These are phyloP conservation scores for Hylomyscus alleni DNA, from an alignment of 2,797 vertebrate species.

Conservation along the genomic window DNA sequence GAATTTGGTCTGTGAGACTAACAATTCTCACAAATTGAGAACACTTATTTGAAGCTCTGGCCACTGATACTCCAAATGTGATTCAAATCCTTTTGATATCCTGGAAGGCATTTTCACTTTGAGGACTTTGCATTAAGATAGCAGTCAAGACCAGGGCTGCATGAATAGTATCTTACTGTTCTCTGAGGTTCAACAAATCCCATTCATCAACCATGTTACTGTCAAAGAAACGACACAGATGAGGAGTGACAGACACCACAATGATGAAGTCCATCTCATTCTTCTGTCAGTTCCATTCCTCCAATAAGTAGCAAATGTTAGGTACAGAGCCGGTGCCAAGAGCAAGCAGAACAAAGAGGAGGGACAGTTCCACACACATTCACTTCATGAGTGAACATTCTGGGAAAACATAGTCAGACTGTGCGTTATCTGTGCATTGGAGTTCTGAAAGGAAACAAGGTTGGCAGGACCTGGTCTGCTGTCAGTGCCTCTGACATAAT, in stretches of 20 bases:
- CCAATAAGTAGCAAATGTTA: not conserved
- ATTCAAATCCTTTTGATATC: not conserved
- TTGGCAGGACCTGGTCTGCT: not conserved
- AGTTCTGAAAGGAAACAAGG: not conserved
- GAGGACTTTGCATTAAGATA: not conserved
- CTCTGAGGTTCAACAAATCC: not conserved
- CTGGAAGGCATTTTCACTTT: not conserved
- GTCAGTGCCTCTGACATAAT: not conserved
- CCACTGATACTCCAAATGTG: not conserved
- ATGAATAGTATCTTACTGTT: not conserved
- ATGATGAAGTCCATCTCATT: not conserved
- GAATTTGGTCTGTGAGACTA: not conserved
- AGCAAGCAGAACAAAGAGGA: conserved; percentile 1
- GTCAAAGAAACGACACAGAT: conserved; percentile 1
- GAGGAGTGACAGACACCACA: not conserved
- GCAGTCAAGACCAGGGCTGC: not conserved
- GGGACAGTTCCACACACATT: not conserved
- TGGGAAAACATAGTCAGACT: not conserved
- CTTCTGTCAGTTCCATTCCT: not conserved
- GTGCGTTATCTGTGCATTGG: not conserved
- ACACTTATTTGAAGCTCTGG: not conserved
- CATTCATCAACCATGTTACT: conserved; percentile 13
- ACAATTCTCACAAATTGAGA: not conserved
- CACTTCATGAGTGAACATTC: not conserved
- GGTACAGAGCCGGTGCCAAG: not conserved